Base-by-base conservation (phyloP, 2,113 vertebrate species). In the Ptychochromis oligacanthus region DNA sequence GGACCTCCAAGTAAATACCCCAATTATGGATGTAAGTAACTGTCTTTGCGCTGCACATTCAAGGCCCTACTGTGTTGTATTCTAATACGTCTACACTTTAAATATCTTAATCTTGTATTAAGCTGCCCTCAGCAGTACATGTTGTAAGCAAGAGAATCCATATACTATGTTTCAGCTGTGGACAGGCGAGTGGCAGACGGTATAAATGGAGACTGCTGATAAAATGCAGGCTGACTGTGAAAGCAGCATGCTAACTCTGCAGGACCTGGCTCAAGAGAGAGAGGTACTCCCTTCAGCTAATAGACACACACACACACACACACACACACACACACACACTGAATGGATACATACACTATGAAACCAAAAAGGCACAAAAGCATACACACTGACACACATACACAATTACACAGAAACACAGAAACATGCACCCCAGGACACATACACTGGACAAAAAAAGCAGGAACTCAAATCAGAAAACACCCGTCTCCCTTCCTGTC, bases 151-250 rank as follows among this genome's bases (percentile, higher is more conserved):
- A 75, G 22, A 78, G 20, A 84, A 59, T 75, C 76, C 31, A 57
- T 85, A 65, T 52, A 70, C 64, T 49, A 83, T 77, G 75, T 79
- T 89, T 87, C 81, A 77, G 60, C 28, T 3, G 55, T 57, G 70
- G 77, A 88, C 62, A 24, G 88, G 75, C 61, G 61, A 85, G 88
- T 79, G 86, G 91, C 93, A 93, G 92, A 93, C 91, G 88, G 92
- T 87, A 81, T 90, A 91, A 93, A 92, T 85, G 90, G 88, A 89
- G 77, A 83, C 91, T 82, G 90, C 91, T 92, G 92, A 60, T 93
- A 87, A 88, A 93, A 91, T 74, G 75, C 79, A 80, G 82, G 61
- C 79, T 65, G 61, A 93, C 89, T 89, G 93, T 86, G 93, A 93
- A 85, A 88, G 55, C 91, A 88, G 90, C 92, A 88, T 5, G 90